Evolutionary conservation across 2,888 invertebrate species (phyloP).

Genomic region (Pollenia amentaria): DNA sequence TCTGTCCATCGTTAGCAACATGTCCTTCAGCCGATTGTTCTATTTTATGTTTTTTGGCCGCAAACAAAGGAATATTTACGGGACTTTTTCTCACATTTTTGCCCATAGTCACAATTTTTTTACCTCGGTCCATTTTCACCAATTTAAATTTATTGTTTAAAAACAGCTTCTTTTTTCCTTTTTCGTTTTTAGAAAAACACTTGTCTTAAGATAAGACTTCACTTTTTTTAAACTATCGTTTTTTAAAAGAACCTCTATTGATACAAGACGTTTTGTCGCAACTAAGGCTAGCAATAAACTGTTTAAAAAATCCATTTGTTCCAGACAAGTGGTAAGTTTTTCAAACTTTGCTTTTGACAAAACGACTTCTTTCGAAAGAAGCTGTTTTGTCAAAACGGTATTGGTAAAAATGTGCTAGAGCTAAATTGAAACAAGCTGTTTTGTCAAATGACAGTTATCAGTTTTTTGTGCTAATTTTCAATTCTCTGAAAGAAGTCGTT

Average conservation of each 20-base stretch:
- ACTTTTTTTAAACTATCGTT: constrained; percentile 25
- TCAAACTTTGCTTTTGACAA: constrained; percentile 23
- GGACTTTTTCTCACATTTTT: neutral
- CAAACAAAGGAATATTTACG: no score
- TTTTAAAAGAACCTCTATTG: constrained; percentile 14
- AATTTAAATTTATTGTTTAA: constrained; percentile 24
- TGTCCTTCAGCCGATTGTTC: no score
- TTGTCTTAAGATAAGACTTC: constrained; percentile 35
- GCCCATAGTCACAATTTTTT: constrained; percentile 23
- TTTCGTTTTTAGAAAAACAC: constrained; percentile 27
- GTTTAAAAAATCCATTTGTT: constrained; percentile 26
- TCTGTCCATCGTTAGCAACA: no score
- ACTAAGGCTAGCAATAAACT: constrained; percentile 10
- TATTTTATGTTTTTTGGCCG: no score
- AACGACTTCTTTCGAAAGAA: constrained; percentile 30
- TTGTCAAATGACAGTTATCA: no score
- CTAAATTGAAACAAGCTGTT: neutral
- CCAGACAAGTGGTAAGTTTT: constrained; percentile 18
- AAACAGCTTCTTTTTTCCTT: constrained; percentile 34
- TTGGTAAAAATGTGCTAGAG: neutral
- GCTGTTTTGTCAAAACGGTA: neutral
- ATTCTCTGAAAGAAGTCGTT: neutral
- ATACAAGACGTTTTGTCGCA: constrained; percentile 44
- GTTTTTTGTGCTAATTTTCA: neutral
- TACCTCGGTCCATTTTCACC: constrained; percentile 17